Conservation (phyloP, 30 jellyfish, hydroid and myxozoan species). For the Aurelia sp. region DNA sequence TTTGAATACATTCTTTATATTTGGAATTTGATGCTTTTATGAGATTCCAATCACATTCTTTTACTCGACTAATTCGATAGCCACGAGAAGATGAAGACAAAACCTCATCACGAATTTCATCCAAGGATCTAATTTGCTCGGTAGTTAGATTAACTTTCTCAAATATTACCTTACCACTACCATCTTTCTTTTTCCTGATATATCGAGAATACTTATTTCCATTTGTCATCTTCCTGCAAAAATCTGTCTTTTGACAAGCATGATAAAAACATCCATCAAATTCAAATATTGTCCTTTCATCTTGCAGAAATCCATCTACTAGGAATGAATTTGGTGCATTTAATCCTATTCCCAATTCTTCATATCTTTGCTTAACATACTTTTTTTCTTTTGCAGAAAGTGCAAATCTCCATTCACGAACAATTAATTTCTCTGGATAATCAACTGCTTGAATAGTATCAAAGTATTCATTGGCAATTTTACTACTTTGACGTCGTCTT, state of each 20-base stretch:
- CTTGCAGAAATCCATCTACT: not conserved
- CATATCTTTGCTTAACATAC: not conserved
- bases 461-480: not conserved
- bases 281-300: not conserved
- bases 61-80: not conserved
- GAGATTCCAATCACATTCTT: not conserved
- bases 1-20: no score
- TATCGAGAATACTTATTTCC: no score
- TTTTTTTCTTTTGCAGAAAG: not conserved
- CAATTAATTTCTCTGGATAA: not conserved
- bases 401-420: not conserved
- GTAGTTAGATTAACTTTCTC: no score
- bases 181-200: not conserved
- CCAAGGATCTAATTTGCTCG: not conserved
- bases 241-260: not conserved
- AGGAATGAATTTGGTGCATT: not conserved
- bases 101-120: not conserved
- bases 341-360: not conserved
- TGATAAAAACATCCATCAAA: constrained; percentile 34
- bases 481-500: not conserved
- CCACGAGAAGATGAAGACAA: not conserved
- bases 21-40: no score
- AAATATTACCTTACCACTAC: no score
- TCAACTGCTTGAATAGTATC: not conserved
- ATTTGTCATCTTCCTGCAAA: not conserved